Base-by-base conservation (phyloP, 2,113 vertebrate species). In the Myotis davidii region DNA sequence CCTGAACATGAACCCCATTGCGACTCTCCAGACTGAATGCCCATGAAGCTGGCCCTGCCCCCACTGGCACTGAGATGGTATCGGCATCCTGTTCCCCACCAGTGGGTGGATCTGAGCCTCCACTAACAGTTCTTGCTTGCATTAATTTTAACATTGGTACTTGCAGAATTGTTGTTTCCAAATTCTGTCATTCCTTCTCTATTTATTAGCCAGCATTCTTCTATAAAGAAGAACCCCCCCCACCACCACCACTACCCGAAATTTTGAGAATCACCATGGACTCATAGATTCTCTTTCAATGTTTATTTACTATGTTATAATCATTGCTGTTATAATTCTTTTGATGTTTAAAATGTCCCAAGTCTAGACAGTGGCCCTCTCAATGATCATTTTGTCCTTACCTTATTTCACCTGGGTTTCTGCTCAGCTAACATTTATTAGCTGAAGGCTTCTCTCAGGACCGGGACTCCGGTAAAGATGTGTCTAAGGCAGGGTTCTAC, bases 61-160 rank as follows among this genome's bases (percentile, higher is more conserved):
- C 59, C 29, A 2, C 21, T 5, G 1, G 42, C 7, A 1, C 1
- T 11, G 37, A 37, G 54, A 20, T 9, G 29, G 5, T 2, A 4
- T 45, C 9, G 9, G 9, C 29, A 14, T 8, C 29, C 20, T n/a
- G 11, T 9, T 65, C 34, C 9, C 32, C 42, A 4, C 25, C 37
- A 25, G 1, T 3, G 3, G 0, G 17, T 3, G 10, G 7, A 59
- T n/a, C 18, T 48, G 25, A 65, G 32, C 29, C 25, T 25, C 14
- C 13, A 48, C 20, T 3, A 8, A 16, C 21, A 39, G 54, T n/a
- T 14, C 12, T 81, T 50, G 45, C 18, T 81, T 42, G 20, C 72
- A 34, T 50, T 37, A 39, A n/a, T 17, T 34, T 25, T 56, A 72
- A 42, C 5, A 3, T 11, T 39, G 45, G 34, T 17, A 45, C 16